Evolutionary conservation across 2,113 vertebrate species (phyloP).

Genomic region (Tachysurus fulvidraco): DNA sequence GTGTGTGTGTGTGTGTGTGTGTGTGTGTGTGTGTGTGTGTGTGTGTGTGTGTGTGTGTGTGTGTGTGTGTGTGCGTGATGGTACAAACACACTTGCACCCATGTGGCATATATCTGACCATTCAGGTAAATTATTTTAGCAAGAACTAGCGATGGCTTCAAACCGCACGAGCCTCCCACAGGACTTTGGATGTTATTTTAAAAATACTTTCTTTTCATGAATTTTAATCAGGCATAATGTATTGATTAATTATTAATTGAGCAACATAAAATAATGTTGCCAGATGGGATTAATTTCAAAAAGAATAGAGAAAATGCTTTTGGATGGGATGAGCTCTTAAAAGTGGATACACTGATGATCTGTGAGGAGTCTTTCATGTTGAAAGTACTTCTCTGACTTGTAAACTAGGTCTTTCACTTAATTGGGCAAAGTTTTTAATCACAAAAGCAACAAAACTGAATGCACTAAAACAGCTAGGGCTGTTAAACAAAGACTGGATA

Average conservation of each 20-base stretch:
- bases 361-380: slow-evolving; percentile 39
- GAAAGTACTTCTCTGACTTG: slow-evolving; percentile 41
- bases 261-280: slow-evolving; percentile 76
- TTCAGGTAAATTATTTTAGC: slow-evolving; percentile 78
- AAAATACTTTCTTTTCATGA: slow-evolving; percentile 80
- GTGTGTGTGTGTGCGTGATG: slow-evolving; percentile 34
- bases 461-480: background rate
- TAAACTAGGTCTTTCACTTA: slow-evolving; percentile 53
- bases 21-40: too few relatives aligned
- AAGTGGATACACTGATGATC: slow-evolving; percentile 58
- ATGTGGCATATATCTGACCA: slow-evolving; percentile 70
- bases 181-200: slow-evolving; percentile 74
- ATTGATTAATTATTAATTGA: slow-evolving; percentile 82
- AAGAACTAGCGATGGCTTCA: slow-evolving; percentile 71
- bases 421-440: slow-evolving; percentile 57
- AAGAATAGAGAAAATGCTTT: slow-evolving; percentile 71
- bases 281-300: slow-evolving; percentile 79
- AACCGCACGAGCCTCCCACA: slow-evolving; percentile 72
- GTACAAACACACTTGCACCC: slow-evolving; percentile 58
- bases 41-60: slow-evolving; percentile 44
- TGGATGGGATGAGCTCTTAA: slow-evolving; percentile 61
- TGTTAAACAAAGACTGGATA: background rate
- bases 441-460: background rate
- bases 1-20: slow-evolving; percentile 14
- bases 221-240: slow-evolving; percentile 81